Evolutionary conservation across 2,797 vertebrate species (phyloP), one percentile per base, ranked within the genome.

Genomic region (Melanotaenia parkinsoni): DNA sequence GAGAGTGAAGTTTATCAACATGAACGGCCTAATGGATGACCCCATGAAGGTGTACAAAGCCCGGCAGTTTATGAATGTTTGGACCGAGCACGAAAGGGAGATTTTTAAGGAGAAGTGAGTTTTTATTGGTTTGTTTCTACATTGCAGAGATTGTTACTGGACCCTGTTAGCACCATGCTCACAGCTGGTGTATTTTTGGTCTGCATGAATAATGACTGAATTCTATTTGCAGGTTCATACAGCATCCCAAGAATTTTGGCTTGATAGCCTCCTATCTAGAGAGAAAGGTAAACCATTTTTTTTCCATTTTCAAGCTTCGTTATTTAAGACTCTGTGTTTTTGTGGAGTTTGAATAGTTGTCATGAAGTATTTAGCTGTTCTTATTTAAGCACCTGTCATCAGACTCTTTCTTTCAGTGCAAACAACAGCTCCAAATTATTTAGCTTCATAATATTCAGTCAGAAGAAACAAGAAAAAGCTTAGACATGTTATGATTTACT

Each of bases 51-150:
- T 98, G 84, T 98, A 99, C 94, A 99, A 99, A 91, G 95, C 97
- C 56, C 95, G 98, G 20, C 97, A 99, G 89, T 99, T 99, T 88
- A 98, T 99, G 97, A 99, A 99, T 72, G 97, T 99, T 89, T 99
- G 98, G 98, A 98, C 97, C 0, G 98, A 99, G 86, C 98, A 99
- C 0, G 98, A 99, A 84, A 99, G 97, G 87, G 98, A 98, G 90
- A 98, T 98, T 91, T 99, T 99, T 86, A 99, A 96, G 83, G 98
- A 99, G 91, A 99, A 99, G 98, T 99, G 93, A 96, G 95, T 91
- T 63, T 72, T 63, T 37, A 3, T 30, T 10, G 2, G 24, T 2
- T 6, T 58, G 32, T 74, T 14, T 16, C 9, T 24, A 14, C 22
- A 2, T 5, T 56, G 32, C 35, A 58, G n/a, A 58, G 20, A 1